Conservation (phyloP, 2,113 vertebrate genomes). For the Grallaria varia region DNA sequence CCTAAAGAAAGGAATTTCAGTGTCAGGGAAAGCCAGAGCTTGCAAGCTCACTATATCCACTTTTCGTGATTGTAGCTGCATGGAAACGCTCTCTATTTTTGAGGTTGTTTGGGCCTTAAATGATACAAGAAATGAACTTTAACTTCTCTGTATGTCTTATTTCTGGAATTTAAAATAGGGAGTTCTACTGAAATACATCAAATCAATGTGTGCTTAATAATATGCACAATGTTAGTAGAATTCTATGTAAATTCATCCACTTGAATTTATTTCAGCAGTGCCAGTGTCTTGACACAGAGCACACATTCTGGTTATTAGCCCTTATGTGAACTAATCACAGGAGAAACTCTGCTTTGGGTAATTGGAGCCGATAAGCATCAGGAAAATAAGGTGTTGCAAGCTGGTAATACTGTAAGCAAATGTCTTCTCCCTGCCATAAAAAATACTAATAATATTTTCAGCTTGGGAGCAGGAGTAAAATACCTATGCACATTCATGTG, state of each 20-base stretch:
- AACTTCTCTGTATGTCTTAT: not conserved
- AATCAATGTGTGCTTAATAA: not conserved
- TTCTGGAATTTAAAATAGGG: not conserved
- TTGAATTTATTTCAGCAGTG: conserved; percentile 23
- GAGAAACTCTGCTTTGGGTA: conserved; percentile 12
- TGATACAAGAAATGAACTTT: conserved; percentile 34
- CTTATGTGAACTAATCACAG: conserved; percentile 29
- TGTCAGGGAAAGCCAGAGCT: not conserved
- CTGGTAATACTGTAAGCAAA: conserved; percentile 10
- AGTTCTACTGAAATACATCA: not conserved
- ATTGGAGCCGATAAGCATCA: not conserved
- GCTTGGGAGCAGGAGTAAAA: not conserved
- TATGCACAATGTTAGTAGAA: not conserved
- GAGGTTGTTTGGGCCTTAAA: not conserved
- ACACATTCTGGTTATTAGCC: conserved; percentile 29
- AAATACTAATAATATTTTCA: conserved; percentile 12
- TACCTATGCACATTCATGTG: not conserved
- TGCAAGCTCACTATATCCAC: not conserved
- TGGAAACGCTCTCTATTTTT: not conserved
- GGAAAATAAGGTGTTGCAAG: conserved; percentile 27
- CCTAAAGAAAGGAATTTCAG: not conserved
- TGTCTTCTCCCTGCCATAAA: conserved; percentile 21
- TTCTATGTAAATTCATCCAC: conserved; percentile 27
- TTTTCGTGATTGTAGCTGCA: not conserved
- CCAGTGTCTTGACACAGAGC: not conserved